phyloP scores from a whole-genome alignment of 2,797 vertebrate species.

The Prunella strophiata region DNA sequence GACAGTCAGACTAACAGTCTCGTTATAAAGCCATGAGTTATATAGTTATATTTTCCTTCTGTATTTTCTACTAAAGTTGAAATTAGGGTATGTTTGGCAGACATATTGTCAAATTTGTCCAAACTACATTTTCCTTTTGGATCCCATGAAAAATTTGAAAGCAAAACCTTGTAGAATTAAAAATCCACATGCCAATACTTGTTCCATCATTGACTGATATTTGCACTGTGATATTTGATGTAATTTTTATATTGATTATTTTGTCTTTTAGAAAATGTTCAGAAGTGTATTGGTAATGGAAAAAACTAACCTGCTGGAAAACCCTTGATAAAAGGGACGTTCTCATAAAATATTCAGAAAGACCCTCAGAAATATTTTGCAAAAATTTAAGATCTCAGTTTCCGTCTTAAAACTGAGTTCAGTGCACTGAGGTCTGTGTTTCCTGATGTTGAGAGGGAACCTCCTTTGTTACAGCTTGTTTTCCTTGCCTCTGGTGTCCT shows the following conservation, averaged over 20 bases:
- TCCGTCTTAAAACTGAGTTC: background rate
- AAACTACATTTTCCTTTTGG: background rate
- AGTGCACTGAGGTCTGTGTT: background rate
- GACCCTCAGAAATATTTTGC: background rate
- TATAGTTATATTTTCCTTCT: background rate
- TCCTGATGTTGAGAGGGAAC: background rate
- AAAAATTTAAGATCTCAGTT: background rate
- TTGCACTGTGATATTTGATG: background rate
- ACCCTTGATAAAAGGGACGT: background rate
- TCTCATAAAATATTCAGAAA: background rate
- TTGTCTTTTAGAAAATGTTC: background rate
- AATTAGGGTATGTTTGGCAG: background rate
- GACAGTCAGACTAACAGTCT: background rate
- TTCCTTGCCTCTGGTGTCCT: background rate
- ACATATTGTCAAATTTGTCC: background rate
- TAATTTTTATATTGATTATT: background rate
- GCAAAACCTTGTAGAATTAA: background rate
- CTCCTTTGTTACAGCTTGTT: background rate
- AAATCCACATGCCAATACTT: background rate
- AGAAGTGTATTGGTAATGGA: background rate
- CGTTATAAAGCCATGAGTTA: background rate
- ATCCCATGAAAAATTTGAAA: background rate
- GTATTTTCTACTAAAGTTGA: background rate
- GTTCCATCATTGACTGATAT: background rate
- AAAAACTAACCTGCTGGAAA: background rate